phyloP scores from a whole-genome alignment of 2,113 vertebrate species.

The Cyphomyrus plagiostoma region DNA sequence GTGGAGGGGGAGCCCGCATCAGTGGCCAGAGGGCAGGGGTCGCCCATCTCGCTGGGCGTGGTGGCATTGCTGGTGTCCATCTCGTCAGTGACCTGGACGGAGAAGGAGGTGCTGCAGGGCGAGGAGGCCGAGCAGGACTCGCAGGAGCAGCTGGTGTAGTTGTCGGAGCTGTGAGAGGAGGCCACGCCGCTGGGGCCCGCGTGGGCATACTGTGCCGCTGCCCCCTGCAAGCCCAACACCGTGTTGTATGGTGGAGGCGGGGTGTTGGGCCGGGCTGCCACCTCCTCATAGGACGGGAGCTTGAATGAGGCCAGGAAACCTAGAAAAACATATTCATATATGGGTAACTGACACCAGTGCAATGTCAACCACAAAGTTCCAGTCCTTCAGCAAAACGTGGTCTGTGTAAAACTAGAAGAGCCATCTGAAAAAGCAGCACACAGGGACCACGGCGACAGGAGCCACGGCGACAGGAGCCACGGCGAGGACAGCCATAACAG shows the following conservation, averaged over 20 bases:
- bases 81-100: slow-evolving; percentile 68
- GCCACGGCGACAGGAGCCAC: background rate
- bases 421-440: background rate
- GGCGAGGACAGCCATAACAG: background rate
- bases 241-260: slow-evolving; percentile 86
- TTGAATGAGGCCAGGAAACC: slow-evolving; percentile 86
- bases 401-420: background rate
- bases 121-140: slow-evolving; percentile 75
- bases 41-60: slow-evolving; percentile 51
- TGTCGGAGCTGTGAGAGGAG: slow-evolving; percentile 72
- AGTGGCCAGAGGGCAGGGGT: slow-evolving; percentile 12
- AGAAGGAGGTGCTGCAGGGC: slow-evolving; percentile 75
- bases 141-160: slow-evolving; percentile 79
- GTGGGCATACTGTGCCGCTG: slow-evolving; percentile 41
- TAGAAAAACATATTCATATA: slow-evolving; percentile 38
- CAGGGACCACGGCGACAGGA: background rate
- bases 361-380: background rate
- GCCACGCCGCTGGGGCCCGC: slow-evolving; percentile 55
- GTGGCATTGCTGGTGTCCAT: slow-evolving; percentile 65
- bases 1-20: slow-evolving; percentile 24
- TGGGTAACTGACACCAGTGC: background rate
- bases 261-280: slow-evolving; percentile 78
- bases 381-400: background rate
- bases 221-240: slow-evolving; percentile 61
- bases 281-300: slow-evolving; percentile 89